Conservation (phyloP, 2,797 vertebrate species). For the Naso thynnoides region DNA sequence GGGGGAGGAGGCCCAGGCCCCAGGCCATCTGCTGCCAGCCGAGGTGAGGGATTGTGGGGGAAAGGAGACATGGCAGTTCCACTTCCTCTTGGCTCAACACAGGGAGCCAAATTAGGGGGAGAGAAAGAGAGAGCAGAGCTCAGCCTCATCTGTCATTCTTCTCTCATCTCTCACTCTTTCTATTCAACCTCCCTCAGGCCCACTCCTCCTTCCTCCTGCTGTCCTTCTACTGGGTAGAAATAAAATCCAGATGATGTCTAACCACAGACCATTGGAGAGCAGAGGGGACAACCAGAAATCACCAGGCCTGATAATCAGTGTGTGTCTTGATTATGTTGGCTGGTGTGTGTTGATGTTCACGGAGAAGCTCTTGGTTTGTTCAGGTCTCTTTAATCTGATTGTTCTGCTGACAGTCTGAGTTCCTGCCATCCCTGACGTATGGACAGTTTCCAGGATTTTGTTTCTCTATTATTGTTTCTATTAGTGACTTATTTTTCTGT, state of each 20-base stretch:
- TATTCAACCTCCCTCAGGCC: neutral
- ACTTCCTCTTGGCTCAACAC: constrained; percentile 88
- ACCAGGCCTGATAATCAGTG: constrained; percentile 47
- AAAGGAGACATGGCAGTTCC: constrained; percentile 91
- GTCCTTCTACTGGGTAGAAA: constrained; percentile 77
- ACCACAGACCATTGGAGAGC: constrained; percentile 48
- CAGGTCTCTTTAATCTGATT: constrained; percentile 1
- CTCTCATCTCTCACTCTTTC: constrained; percentile 60
- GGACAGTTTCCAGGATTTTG: constrained; percentile 31
- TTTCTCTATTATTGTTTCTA: neutral
- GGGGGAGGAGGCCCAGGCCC: constrained; percentile 57
- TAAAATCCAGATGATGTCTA: constrained; percentile 88
- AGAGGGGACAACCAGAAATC: constrained; percentile 44
- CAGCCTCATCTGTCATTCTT: constrained; percentile 74
- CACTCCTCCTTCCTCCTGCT: constrained; percentile 11
- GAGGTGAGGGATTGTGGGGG: constrained; percentile 89
- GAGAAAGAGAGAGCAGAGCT: constrained; percentile 75
- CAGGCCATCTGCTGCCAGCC: constrained; percentile 75
- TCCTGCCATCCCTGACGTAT: constrained; percentile 11
- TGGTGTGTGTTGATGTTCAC: constrained; percentile 6
- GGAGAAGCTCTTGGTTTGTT: constrained; percentile 6
- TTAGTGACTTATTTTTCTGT: neutral
- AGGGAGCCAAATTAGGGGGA: constrained; percentile 88
- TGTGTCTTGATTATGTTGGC: constrained; percentile 32
- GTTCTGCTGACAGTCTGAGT: constrained; percentile 37